Base-by-base conservation (phyloP, 2,797 vertebrate species). In the Oceanodroma leucorhoa region DNA sequence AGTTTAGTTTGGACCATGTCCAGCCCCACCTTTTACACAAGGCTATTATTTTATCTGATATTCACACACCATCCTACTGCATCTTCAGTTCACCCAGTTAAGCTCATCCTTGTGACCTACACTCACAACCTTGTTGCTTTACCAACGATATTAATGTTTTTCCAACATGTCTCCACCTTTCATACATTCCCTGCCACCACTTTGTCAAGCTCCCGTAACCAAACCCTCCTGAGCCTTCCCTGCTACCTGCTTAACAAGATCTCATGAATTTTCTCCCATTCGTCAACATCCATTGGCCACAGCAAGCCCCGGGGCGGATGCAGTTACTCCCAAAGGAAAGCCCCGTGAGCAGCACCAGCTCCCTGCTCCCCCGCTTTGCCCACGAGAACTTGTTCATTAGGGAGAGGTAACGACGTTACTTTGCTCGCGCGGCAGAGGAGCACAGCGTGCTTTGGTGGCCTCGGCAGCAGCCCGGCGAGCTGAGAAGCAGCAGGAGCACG, bases 321-420 rank as follows among this genome's bases (percentile, higher is more conserved):
- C 15, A 6, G 24, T 9, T 50, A 5, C 53, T 69, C 55, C 54
- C 38, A 17, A n/a, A 62, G 38, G 61, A 73, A 62, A 43, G 15
- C 11, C 12, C 30, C 2, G 1, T 5, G 12, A 64, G 67, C 64
- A 60, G 45, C 45, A 19, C n/a, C 2, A 1, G 34, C 48, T 72
- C 58, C 32, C 61, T 46, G 73, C 58, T 72, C 82, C 70, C 30
- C n/a, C 2, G 0, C 23, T 64, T 60, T 72, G 38, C 48, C 67
- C 69, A 23, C 0, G 2, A 53, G 5, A 18, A 57, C 10, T 11
- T 3, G 10, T 14, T 70, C 41, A 1, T 55, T 3, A 27, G 51
- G 38, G 53, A 71, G 38, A 45, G 0, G 11, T 6, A 53, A 57
- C 0, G 0, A 46, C 0, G 1, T 5, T 20, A 8, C 22, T 71